Evolutionary conservation across 2,113 vertebrate species (phyloP), one percentile per base, ranked within the genome.

Genomic region (Arothron firmamentum): DNA sequence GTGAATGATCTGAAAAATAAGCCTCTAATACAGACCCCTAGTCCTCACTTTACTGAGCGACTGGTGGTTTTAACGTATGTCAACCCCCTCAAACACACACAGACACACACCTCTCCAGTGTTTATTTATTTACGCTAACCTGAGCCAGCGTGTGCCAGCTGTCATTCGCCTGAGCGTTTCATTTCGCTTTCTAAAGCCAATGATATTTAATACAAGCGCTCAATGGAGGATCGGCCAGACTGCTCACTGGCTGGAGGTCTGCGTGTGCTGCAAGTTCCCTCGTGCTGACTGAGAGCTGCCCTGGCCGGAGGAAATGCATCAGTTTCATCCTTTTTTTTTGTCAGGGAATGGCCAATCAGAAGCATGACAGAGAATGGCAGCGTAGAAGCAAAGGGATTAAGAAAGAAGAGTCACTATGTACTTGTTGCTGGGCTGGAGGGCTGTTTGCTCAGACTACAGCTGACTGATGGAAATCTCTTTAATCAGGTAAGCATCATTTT

Each of bases 161-260:
- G 90, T 75, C 84, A 18, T 72, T 45, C 71, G 56, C 63, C 65
- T 67, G 25, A 80, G 80, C 46, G 77, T 73, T 80, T 82, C 77
- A 75, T 80, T 84, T 90, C 63, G 64, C 85, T 89, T 89, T 91
- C 86, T 83, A 84, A 86, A 85, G 88, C 77, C 75, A 70, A 76
- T 89, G 90, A 90, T 88, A 91, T 90, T 87, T 85, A 90, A 91
- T 91, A 90, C 88, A 86, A 38, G 59, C 55, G 13, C 75, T 65
- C 67, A 69, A 56, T 54, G n/a, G 72, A 58, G 38, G 14, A 58
- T 57, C 64, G 49, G 41, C 72, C 65, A 16, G 68, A 82, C 62
- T 77, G 77, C 88, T 85, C 87, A 60, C 82, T 83, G 87, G 87
- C 78, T 84, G 84, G 0, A 14, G 48, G 57, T 43, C 42, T 25